These are phyloP conservation scores for Ophion ellenae DNA, from an alignment of 2,888 invertebrate species.

Conservation along the genomic window DNA sequence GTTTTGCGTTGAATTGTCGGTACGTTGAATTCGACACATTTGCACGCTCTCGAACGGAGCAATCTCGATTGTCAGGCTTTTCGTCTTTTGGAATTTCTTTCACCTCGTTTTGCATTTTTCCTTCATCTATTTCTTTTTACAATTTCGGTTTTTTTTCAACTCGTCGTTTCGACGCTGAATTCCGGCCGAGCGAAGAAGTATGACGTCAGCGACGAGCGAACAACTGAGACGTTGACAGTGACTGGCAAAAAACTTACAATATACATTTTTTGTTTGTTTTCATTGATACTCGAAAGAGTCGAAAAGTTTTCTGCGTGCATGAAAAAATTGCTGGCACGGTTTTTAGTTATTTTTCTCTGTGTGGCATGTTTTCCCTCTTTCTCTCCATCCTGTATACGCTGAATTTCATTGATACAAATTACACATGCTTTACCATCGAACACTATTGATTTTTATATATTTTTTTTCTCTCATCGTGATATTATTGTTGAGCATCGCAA, in stretches of 20 bases:
- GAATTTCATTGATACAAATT: conserved; percentile 27
- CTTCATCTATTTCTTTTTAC: too few species aligned
- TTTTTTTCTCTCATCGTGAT: conserved; percentile 31
- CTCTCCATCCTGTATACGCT: conserved; percentile 10
- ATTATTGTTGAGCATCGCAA: conserved; percentile 56
- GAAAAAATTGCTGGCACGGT: conserved; percentile 25
- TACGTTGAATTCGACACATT: neutral
- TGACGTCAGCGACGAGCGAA: neutral
- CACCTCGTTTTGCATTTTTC: neutral
- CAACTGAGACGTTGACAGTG: neutral
- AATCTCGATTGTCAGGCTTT: conserved; percentile 7
- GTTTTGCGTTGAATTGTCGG: neutral
- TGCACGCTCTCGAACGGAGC: conserved; percentile 31
- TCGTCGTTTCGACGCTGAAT: neutral
- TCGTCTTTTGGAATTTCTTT: neutral
- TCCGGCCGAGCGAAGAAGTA: neutral
- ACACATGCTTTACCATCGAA: conserved; percentile 51
- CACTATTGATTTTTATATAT: conserved; percentile 22
- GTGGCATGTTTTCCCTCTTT: conserved; percentile 34
- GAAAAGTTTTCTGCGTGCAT: conserved; percentile 26
- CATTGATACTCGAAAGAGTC: neutral
- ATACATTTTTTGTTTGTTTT: neutral
- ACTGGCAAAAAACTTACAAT: neutral
- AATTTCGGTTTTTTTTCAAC: neutral
- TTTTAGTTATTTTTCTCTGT: conserved; percentile 14